Percentiles rank a stretch among this genome's conserved stretches.
phyloP scores from a whole-genome alignment of 2,888 invertebrate species.

The Arenicola marina region DNA sequence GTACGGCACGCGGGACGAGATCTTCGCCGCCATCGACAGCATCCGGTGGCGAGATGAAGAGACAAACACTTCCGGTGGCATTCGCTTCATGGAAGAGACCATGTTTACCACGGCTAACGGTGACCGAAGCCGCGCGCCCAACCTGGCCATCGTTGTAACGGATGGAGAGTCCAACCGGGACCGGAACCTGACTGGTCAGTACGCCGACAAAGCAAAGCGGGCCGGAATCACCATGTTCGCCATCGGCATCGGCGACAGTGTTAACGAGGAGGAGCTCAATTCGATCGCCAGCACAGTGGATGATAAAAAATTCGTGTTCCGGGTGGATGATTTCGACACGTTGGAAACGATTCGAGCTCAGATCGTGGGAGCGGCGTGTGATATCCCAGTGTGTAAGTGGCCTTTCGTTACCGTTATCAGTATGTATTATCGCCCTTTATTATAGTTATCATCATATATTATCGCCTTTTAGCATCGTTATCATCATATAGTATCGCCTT shows the following conservation, averaged over 20 bases:
- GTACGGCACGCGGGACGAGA: constrained; percentile 9
- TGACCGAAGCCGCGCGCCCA: constrained; percentile 42
- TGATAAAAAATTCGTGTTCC: constrained; percentile 41
- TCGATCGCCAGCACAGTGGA: constrained; percentile 43
- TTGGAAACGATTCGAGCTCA: constrained; percentile 38
- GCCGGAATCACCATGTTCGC: constrained; percentile 23
- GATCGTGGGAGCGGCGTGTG: constrained; percentile 40
- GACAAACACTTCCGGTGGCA: constrained; percentile 24
- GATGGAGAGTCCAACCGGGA: constrained; percentile 50
- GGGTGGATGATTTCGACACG: constrained; percentile 38
- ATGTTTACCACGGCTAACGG: constrained; percentile 47
- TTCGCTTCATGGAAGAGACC: constrained; percentile 32
- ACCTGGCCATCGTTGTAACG: constrained; percentile 42
- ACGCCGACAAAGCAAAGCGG: constrained; percentile 23
- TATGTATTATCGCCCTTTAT: too few species aligned
- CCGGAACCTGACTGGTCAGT: constrained; percentile 16
- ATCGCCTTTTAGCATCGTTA: too few species aligned
- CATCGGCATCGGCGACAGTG: constrained; percentile 27
- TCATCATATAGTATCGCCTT: too few species aligned
- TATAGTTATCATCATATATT: too few species aligned
- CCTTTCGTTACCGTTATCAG: too few species aligned
- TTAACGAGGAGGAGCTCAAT: constrained; percentile 28
- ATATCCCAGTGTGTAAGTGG: constrained; percentile 31
- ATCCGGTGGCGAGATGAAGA: constrained; percentile 21
- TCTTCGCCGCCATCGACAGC: constrained; percentile 4